Conservation (phyloP, 1,140 invertebrate genomes). For the Cataglyphis hispanica region DNA sequence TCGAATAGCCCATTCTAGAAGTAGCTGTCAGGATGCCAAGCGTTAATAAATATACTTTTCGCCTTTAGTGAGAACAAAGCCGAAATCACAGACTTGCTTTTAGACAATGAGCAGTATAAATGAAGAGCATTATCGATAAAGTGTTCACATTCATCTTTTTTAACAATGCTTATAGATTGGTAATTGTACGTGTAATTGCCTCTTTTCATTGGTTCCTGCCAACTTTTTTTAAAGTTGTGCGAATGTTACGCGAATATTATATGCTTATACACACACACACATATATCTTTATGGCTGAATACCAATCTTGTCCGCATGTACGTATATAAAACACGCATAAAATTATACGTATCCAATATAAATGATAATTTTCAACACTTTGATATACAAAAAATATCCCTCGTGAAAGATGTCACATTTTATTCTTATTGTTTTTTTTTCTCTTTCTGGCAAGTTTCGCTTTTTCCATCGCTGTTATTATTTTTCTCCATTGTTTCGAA, state of each 20-base stretch:
- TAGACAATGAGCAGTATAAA: conserved; percentile 48
- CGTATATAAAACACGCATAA: conserved; percentile 22
- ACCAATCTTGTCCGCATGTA: conserved; percentile 16
- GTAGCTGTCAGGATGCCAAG: conserved; percentile 77
- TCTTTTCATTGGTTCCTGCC: not conserved
- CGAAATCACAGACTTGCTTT: conserved; percentile 64
- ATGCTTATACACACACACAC: not conserved
- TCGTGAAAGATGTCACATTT: not conserved
- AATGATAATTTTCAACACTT: conserved; percentile 42
- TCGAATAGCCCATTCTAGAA: conserved; percentile 71
- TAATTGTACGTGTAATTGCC: conserved; percentile 31
- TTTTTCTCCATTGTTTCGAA: conserved; percentile 45
- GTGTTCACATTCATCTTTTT: conserved; percentile 19
- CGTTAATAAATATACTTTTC: conserved; percentile 79
- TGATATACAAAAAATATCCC: conserved; percentile 19
- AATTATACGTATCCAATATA: conserved; percentile 13
- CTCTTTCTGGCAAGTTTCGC: conserved; percentile 46
- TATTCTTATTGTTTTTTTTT: conserved; percentile 40
- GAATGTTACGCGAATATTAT: not conserved
- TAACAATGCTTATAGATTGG: not conserved
- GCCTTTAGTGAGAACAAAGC: conserved; percentile 59
- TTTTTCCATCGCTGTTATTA: conserved; percentile 33
- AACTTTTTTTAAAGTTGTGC: not conserved
- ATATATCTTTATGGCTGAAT: not conserved
- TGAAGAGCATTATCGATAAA: not conserved